A percentile compares a stretch with the other conserved stretches of the same genome.
phyloP scores from a whole-genome alignment of 2,888 invertebrate genomes.

The Parapristionchus giblindavisi region DNA sequence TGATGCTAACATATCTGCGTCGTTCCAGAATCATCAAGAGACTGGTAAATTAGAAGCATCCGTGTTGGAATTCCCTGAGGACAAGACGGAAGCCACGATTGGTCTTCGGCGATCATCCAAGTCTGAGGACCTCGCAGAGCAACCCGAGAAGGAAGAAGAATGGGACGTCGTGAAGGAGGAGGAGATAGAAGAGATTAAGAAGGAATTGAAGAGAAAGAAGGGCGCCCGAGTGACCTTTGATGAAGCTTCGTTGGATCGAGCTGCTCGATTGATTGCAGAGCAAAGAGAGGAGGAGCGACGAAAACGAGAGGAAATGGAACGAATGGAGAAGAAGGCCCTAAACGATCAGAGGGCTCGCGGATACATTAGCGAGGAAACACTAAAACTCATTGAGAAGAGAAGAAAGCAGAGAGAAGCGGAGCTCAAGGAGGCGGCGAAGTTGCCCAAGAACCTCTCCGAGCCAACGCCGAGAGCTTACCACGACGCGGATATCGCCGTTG shows the following conservation, averaged over 20 bases:
- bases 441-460: not conserved
- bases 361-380: conserved; percentile 25
- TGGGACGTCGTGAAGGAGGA: not conserved
- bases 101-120: not conserved
- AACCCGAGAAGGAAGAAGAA: conserved; percentile 14
- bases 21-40: not conserved
- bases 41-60: conserved; percentile 12
- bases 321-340: not conserved
- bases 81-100: not conserved
- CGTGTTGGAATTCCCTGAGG: conserved; percentile 7
- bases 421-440: not conserved
- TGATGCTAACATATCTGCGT: not conserved
- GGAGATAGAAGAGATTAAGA: conserved; percentile 30
- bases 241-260: conserved; percentile 7
- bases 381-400: conserved; percentile 24
- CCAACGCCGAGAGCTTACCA: conserved; percentile 6
- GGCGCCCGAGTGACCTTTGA: conserved; percentile 16
- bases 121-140: not conserved
- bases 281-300: not conserved
- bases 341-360: conserved; percentile 13
- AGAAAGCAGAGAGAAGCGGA: conserved; percentile 1
- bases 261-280: conserved; percentile 18
- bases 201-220: conserved; percentile 11
- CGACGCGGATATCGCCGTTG: conserved; percentile 1
- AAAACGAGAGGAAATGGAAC: not conserved